A percentile compares a stretch with the other conserved stretches of the same genome.
phyloP scores from a whole-genome alignment of 2,113 vertebrate genomes.

The Elgaria multicarinata region DNA sequence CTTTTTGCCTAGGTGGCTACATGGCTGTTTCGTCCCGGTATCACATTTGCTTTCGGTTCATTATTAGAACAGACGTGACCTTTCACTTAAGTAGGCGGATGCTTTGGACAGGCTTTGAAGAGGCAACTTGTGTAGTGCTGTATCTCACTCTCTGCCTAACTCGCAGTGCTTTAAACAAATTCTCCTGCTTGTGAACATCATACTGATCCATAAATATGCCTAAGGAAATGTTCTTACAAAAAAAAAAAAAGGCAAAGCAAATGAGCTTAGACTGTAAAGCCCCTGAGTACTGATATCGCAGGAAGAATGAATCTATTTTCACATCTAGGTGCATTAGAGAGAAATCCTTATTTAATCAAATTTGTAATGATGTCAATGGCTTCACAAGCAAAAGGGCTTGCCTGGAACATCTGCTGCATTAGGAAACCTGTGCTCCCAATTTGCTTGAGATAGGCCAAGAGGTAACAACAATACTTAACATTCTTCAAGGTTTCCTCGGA shows the following conservation, averaged over 20 bases:
- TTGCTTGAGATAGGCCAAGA: conserved; percentile 30
- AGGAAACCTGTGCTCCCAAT: conserved; percentile 31
- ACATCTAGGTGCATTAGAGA: conserved; percentile 10
- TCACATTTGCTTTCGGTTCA: neutral
- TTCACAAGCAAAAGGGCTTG: conserved; percentile 35
- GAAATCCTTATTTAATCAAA: conserved; percentile 43
- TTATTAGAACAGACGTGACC: neutral
- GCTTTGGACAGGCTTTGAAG: neutral
- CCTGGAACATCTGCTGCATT: neutral
- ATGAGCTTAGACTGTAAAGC: conserved; percentile 25
- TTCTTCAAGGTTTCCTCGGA: conserved; percentile 40
- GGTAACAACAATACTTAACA: conserved; percentile 22
- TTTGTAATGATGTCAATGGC: conserved; percentile 27
- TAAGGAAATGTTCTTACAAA: conserved; percentile 30
- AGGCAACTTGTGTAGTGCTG: neutral
- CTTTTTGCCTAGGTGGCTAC: neutral
- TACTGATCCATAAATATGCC: conserved; percentile 23
- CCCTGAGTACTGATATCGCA: neutral
- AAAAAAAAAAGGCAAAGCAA: conserved; percentile 35
- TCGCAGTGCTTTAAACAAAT: neutral
- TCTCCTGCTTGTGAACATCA: neutral
- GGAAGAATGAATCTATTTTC: conserved; percentile 44
- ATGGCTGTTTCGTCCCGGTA: neutral
- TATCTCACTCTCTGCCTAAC: neutral
- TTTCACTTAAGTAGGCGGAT: neutral